Base-by-base conservation (phyloP, 2,113 vertebrate species). In the Coptodon bakossiorum region DNA sequence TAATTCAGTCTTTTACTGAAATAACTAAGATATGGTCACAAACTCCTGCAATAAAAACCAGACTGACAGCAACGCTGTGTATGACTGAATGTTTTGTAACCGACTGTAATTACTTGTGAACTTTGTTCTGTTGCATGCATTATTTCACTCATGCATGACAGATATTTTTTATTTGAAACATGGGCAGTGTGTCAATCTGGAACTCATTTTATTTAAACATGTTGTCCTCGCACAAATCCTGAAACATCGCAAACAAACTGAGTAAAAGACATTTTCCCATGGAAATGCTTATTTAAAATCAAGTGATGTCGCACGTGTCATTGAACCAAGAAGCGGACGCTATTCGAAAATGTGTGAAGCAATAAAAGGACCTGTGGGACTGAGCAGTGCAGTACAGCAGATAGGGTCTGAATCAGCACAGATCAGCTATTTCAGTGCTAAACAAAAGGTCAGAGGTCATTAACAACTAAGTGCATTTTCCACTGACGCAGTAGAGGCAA, bases 311-410 rank as follows among this genome's bases (percentile, higher is more conserved):
- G 50, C 79, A 4, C 31, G 19, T 53, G 83, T 83, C 90, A 38
- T 36, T 3, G 36, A 66, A 86, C 83, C 86, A 45, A 48, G 27
- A 90, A 61, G 48, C 6, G 7, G 79, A 36, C 3, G 43, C 22
- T 61, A 36, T 57, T 86, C 19, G 71, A 29, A 87, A 66, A 73
- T n/a, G 76, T 85, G 81, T 85, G 83, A 84, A 82, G 61, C 56
- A 82, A 84, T 94, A 93, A 92, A 87, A 89, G 88, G 81, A 71
- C 87, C 87, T 50, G 54, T 5, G 83, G 76, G 93, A 85, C 84
- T 10, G n/a, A 84, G 56, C 56, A 3, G n/a, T 66, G 53, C 81
- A 83, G 81, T 54, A 9, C 71, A 82, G 68, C 81, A 71, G 87
- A 84, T 48, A 13, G 80, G 73, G 43, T 78, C 82, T 83, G 73